Evolutionary conservation across 2,113 vertebrate genomes (phyloP).

Genomic region (Polypterus bichir): DNA sequence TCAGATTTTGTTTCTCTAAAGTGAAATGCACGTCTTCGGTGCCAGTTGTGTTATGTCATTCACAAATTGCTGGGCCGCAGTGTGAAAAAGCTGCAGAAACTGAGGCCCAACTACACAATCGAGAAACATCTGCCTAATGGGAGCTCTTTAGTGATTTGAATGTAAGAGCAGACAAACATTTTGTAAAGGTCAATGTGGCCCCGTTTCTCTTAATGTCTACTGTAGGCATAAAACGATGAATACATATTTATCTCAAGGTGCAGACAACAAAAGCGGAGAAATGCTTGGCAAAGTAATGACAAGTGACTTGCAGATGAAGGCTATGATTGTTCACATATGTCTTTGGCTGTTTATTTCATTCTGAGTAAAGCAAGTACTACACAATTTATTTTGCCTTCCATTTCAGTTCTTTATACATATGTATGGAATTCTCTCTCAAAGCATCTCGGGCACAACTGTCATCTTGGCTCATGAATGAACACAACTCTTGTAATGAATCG

Average conservation of each 20-base stretch:
- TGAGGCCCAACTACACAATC: too few species aligned
- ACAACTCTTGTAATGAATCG: conserved; percentile 14
- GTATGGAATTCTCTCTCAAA: conserved; percentile 5
- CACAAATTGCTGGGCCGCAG: too few species aligned
- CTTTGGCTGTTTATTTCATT: conserved; percentile 14
- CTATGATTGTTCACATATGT: conserved; percentile 24
- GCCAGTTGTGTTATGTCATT: too few species aligned
- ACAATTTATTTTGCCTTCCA: conserved; percentile 11
- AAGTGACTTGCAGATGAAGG: not conserved
- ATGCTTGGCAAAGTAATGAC: too few species aligned
- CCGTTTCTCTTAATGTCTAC: not conserved
- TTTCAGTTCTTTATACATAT: conserved; percentile 18
- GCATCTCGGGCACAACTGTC: conserved; percentile 13
- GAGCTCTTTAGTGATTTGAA: too few species aligned
- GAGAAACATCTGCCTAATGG: too few species aligned
- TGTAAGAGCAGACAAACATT: too few species aligned
- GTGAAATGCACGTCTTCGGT: too few species aligned
- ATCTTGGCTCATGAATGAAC: conserved; percentile 9
- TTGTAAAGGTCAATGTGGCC: too few species aligned
- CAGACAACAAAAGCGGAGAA: conserved; percentile 8
- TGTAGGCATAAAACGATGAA: conserved; percentile 21
- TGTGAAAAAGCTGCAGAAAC: too few species aligned
- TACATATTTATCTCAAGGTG: conserved; percentile 21
- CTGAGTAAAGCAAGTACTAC: conserved; percentile 4
- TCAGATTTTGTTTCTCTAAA: too few species aligned